Evolutionary conservation across 2,888 invertebrate species (phyloP).

Genomic region (Mongoloraphidia duomilia): DNA sequence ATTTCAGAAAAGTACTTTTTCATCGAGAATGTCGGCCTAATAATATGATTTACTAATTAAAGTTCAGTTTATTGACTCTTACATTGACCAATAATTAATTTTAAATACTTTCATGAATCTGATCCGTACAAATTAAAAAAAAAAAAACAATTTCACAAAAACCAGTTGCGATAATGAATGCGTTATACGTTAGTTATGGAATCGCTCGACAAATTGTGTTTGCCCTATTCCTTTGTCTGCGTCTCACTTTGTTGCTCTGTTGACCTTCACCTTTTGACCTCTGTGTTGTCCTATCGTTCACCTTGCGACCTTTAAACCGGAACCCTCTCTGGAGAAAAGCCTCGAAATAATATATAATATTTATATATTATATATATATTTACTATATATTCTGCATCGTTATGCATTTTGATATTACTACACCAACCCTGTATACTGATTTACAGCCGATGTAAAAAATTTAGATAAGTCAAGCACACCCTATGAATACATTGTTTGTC

Average conservation of each 20-base stretch:
- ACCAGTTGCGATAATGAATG: neutral
- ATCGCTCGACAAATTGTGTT: slow-evolving; percentile 5
- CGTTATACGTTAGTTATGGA: slow-evolving; percentile 5
- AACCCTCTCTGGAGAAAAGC: slow-evolving; percentile 6
- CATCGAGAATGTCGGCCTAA: too few relatives aligned
- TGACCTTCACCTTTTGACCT: slow-evolving; percentile 25
- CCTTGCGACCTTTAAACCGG: slow-evolving; percentile 17
- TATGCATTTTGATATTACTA: slow-evolving; percentile 30
- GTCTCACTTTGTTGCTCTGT: slow-evolving; percentile 57
- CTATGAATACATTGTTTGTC: neutral
- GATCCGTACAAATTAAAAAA: neutral
- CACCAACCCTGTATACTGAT: slow-evolving; percentile 8
- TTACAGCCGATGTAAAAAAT: slow-evolving; percentile 3
- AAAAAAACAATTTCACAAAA: neutral
- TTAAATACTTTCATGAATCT: neutral
- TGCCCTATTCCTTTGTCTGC: slow-evolving; percentile 59
- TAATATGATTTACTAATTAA: too few relatives aligned
- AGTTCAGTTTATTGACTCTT: too few relatives aligned
- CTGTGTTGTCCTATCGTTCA: slow-evolving; percentile 24
- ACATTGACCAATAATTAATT: too few relatives aligned
- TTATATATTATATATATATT: neutral
- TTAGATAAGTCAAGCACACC: neutral
- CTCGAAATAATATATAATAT: slow-evolving; percentile 3
- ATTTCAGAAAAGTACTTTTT: too few relatives aligned
- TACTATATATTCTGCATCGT: slow-evolving; percentile 24